Evolutionary conservation across 2,888 invertebrate genomes (phyloP), one percentile per base, ranked within the genome.

Genomic region (Crocallis elinguaria): DNA sequence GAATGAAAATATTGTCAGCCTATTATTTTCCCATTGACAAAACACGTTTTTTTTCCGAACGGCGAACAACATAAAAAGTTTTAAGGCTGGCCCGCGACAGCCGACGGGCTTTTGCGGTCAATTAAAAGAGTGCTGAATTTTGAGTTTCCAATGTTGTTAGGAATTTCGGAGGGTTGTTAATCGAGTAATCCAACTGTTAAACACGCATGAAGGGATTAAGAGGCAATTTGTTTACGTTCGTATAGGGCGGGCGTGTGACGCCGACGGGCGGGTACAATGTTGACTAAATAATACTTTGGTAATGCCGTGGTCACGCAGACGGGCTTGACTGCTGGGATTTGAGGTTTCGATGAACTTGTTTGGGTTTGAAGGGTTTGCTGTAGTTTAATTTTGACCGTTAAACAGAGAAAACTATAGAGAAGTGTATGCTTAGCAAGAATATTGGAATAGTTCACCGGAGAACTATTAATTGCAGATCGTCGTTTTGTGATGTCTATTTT

Each of bases 111-210:
- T 75, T 64, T 73, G 71, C 66, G 73, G 75, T 77, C 73, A 77
- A 75, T 77, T 77, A 77, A 75, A 77, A 73, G 66, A 69, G 69
- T 67, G 71, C 69, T 70, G 71, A 75, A 70, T 71, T 67, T 66
- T 66, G 69, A 70, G 67, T 71, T 69, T 59, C 57, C 33, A 62
- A 62, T 62, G 66, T 73, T 66, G 73, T 72, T 68, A 63, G 66
- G 64, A 66, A 69, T 68, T 69, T 69, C 25, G 52, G 62, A 69
- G 70, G 72, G 71, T 66, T 61, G 68, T 57, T 78, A 79, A 82
- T 79, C 73, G 79, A 79, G 77, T 78, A 81, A 79, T 79, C 73
- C 78, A 67, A 73, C 71, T 78, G 79, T 74, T 79, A 76, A 82
- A 82, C 80, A 80, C 73, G 75, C 79, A 71, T 75, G 79, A 71